Conservation (phyloP, 2,113 vertebrate genomes). For the Odontophorus gujanensis region DNA sequence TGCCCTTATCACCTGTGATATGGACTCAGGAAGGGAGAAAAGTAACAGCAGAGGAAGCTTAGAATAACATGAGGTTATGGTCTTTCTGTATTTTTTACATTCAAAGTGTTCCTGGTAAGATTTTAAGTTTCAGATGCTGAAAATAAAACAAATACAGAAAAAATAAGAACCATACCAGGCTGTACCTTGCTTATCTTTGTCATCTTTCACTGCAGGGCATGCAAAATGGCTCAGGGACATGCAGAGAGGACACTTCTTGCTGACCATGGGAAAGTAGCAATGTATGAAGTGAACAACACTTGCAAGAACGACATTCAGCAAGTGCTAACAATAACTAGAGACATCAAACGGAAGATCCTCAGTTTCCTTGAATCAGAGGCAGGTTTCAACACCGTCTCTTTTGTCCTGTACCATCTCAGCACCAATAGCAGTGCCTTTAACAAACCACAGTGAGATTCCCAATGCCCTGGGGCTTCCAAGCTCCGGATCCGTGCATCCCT, state of each 20-base stretch:
- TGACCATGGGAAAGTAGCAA: neutral
- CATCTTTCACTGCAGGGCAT: neutral
- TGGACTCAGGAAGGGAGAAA: neutral
- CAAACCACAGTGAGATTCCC: fast-evolving
- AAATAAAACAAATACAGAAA: neutral
- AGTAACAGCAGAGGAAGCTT: neutral
- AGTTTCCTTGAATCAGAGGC: neutral
- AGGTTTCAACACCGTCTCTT: neutral
- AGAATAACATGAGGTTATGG: fast-evolving
- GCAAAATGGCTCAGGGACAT: neutral
- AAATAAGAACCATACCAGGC: neutral
- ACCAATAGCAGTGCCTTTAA: neutral
- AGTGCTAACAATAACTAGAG: neutral
- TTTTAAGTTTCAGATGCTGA: neutral
- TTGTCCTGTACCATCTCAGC: neutral
- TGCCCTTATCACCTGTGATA: fast-evolving
- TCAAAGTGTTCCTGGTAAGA: neutral
- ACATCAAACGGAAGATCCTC: neutral
- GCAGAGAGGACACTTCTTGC: neutral
- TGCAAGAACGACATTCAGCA: neutral
- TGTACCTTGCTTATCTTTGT: neutral
- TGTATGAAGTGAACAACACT: neutral
- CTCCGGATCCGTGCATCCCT: no score
- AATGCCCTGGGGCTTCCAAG: no score
- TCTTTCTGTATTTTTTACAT: neutral